Evolutionary conservation across 2,888 invertebrate species (phyloP), one percentile per base, ranked within the genome.

Genomic region (Tetragnatha montana): DNA sequence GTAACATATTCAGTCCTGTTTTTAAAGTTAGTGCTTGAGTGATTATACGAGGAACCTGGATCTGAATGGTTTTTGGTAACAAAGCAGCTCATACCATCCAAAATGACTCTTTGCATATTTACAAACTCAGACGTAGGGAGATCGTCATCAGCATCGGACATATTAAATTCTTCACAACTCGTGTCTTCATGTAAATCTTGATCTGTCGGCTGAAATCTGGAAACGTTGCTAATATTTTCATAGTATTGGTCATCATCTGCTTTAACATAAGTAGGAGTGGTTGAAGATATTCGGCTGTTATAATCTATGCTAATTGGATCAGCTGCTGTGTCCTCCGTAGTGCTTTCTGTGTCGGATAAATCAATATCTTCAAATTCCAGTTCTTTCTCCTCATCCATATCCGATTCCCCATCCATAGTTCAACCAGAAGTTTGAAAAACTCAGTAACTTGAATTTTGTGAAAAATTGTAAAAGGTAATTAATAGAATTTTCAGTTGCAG

Each of bases 281-380:
- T 51, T 17, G 87, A 71, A 17, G 79, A 35, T 8, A 90, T 17
- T 51, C 86, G 81, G 21, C 74, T 82, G 74, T 90, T 87, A 49
- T 50, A 69, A 79, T 90, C 87, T n/a, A 90, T 90, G 14, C 12
- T 90, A 17, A 90, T 70, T 60, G 35, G 69, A 51, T 49, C 22
- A 74, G 19, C 22, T 35, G 10, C 49, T 10, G 22, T 19, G 19
- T 74, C 87, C n/a, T 35, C 50, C 10, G 68, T 17, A 19, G 19
- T n/a, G 8, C 74, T 79, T 51, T 88, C 88, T 7, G 21, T n/a
- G 19, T 90, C 89, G n/a, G 89, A 87, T n/a, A 90, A 14, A 22
- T n/a, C 35, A 21, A 90, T n/a, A 69, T 90, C 89, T 73, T 90
- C 89, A 22, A 50, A 17, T 71, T 90, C 86, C 19, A 87, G 22